phyloP scores from a whole-genome alignment of 2,888 invertebrate genomes.

The Gasteruption jaculator region DNA sequence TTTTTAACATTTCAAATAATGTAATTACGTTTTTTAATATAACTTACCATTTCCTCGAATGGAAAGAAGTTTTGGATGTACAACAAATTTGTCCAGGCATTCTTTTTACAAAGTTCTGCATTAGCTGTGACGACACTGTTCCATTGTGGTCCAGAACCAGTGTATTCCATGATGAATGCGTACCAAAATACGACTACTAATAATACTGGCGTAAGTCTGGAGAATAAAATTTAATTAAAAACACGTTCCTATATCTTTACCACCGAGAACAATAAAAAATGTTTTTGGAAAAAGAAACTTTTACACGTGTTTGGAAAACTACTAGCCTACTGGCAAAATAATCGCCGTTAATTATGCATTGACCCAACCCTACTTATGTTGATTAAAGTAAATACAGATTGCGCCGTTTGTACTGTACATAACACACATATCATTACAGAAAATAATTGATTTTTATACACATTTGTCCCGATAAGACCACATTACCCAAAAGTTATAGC shows the following conservation, averaged over 20 bases:
- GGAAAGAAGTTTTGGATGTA: conserved; percentile 68
- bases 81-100: conserved; percentile 66
- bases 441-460: no score
- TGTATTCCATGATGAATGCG: conserved; percentile 63
- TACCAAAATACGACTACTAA: conserved; percentile 63
- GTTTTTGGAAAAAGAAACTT: no score
- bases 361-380: no score
- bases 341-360: no score
- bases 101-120: conserved; percentile 61
- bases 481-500: no score
- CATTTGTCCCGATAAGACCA: no score
- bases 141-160: conserved; percentile 67
- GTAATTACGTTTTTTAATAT: background rate
- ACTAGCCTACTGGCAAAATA: no score
- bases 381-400: no score
- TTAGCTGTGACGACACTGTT: conserved; percentile 61
- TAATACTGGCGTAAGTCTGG: conserved; percentile 63
- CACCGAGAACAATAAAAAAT: conserved; percentile 11
- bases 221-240: conserved; percentile 23
- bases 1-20: no score
- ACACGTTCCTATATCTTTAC: conserved; percentile 11
- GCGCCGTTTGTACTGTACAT: no score
- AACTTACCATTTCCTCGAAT: conserved; percentile 64
- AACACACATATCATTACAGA: no score
- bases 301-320: no score